Evolutionary conservation across 2,797 vertebrate species (phyloP).

Genomic region (Bovichtus diacanthus): DNA sequence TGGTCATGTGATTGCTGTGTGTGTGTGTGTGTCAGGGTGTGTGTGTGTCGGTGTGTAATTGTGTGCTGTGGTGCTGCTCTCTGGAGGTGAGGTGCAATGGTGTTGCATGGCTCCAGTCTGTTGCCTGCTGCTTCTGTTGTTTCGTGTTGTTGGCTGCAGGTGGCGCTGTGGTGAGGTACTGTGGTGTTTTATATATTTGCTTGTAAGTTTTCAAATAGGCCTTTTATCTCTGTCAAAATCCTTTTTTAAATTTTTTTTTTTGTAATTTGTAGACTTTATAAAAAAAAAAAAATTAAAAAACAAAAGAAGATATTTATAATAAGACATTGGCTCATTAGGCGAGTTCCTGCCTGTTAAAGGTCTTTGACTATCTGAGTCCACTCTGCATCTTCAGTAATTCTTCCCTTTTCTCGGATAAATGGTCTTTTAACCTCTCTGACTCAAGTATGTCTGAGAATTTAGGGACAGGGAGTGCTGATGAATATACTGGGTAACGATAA

Average conservation of each 20-base stretch:
- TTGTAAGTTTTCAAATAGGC: slow-evolving; percentile 20
- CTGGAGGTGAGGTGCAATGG: slow-evolving; percentile 44
- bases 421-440: neutral
- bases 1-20: slow-evolving; percentile 33
- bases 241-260: neutral
- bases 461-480: slow-evolving; percentile 17
- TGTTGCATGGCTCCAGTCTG: slow-evolving; percentile 76
- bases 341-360: neutral
- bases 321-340: neutral
- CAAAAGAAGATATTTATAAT: neutral
- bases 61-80: slow-evolving; percentile 35
- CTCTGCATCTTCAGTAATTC: slow-evolving; percentile 2
- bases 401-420: slow-evolving; percentile 11
- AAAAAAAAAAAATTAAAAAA: too few relatives aligned
- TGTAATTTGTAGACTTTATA: neutral
- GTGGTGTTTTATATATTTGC: slow-evolving; percentile 19
- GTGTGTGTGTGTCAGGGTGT: slow-evolving; percentile 21
- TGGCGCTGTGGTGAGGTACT: slow-evolving; percentile 38
- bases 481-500: slow-evolving; percentile 46
- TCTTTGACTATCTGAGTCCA: neutral
- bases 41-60: slow-evolving; percentile 16
- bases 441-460: slow-evolving; percentile 11
- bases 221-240: slow-evolving; percentile 8
- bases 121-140: slow-evolving; percentile 72
- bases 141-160: slow-evolving; percentile 63